These are phyloP conservation scores for Balearica regulorum DNA, from an alignment of 2,797 vertebrate genomes.

Conservation along the genomic window DNA sequence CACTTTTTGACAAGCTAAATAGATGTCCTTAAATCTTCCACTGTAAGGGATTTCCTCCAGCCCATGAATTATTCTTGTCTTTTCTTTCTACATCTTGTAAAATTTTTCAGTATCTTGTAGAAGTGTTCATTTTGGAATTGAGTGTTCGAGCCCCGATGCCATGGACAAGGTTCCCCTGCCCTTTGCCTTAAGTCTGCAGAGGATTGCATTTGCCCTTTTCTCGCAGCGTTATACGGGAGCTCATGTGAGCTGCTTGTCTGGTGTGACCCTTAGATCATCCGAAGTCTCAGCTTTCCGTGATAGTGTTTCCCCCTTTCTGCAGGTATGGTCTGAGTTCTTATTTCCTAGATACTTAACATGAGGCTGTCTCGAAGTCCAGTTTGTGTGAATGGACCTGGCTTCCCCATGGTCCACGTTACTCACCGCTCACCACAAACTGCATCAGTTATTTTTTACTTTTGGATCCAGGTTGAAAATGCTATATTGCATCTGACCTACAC, in stretches of 20 bases:
- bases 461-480: constrained; percentile 23
- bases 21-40: not conserved
- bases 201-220: not conserved
- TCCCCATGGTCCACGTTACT: not conserved
- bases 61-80: not conserved
- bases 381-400: not conserved
- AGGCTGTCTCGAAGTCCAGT: not conserved
- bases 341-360: not conserved
- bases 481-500: not conserved
- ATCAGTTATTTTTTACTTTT: constrained; percentile 5
- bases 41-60: not conserved
- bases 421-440: not conserved
- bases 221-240: not conserved
- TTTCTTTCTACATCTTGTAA: not conserved
- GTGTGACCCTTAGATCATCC: not conserved
- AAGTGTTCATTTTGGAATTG: not conserved
- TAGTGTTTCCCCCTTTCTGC: not conserved
- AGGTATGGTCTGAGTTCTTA: not conserved
- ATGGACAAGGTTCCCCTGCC: not conserved
- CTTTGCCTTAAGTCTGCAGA: constrained; percentile 41
- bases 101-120: not conserved
- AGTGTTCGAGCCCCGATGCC: not conserved
- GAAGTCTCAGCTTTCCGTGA: not conserved
- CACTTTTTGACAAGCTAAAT: not conserved
- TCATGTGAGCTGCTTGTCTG: not conserved